Conservation (phyloP, 2,113 vertebrate species). For the Bucco capensis region DNA sequence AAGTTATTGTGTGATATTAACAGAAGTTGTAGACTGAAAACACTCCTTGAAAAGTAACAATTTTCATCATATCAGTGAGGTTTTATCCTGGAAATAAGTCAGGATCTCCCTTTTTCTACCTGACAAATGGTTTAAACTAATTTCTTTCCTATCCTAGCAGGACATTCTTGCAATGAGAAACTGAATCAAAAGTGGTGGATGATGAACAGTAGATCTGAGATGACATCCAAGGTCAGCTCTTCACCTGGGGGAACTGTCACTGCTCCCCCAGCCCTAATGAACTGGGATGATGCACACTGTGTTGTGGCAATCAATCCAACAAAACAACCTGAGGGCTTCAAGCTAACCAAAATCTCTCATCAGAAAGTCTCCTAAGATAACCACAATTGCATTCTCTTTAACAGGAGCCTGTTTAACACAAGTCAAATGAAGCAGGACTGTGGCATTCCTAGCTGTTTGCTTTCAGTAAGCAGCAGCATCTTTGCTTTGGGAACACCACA, state of each 20-base stretch:
- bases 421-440: background rate
- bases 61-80: background rate
- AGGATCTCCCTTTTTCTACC: background rate
- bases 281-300: background rate
- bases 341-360: rapidly evolving
- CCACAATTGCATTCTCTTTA: background rate
- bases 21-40: background rate
- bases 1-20: background rate
- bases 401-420: background rate
- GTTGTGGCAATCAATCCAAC: background rate
- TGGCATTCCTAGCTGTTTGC: background rate
- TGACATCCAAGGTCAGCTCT: background rate
- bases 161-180: background rate
- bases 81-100: background rate
- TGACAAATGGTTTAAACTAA: background rate
- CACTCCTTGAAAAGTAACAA: background rate
- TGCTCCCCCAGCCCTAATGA: background rate
- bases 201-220: rapidly evolving
- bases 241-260: background rate
- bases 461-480: background rate
- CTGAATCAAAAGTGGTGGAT: background rate
- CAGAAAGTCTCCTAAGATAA: background rate
- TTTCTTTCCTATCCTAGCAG: background rate
- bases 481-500: background rate
- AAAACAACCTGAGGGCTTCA: background rate